Conservation (phyloP, 2,888 invertebrate species). For the Ernsta delagoae region DNA sequence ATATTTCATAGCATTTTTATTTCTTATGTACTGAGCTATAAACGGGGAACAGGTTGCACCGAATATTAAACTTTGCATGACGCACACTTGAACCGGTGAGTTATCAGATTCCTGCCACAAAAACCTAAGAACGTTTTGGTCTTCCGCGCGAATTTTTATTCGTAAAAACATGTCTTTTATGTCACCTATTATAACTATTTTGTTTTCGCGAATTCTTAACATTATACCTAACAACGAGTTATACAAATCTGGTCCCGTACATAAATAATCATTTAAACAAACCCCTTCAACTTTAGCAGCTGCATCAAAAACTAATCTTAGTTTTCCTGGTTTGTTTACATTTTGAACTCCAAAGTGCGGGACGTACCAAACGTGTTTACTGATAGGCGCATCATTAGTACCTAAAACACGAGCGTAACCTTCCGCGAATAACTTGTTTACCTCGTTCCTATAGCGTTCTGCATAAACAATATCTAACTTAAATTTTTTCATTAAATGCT, state of each 20-base stretch:
- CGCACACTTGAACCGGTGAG: background rate
- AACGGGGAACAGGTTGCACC: background rate
- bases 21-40: slow-evolving; percentile 37
- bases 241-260: slow-evolving; percentile 2
- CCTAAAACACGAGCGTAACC: background rate
- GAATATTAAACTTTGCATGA: slow-evolving; percentile 4
- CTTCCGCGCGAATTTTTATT: slow-evolving; percentile 1
- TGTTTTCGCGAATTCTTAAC: slow-evolving; percentile 37
- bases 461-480: background rate
- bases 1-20: slow-evolving; percentile 42
- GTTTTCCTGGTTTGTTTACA: slow-evolving; percentile 41
- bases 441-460: background rate
- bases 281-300: slow-evolving; percentile 40
- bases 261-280: slow-evolving; percentile 39
- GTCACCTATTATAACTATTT: slow-evolving; percentile 37
- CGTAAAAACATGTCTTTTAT: background rate
- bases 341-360: slow-evolving; percentile 42
- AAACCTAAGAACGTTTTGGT: background rate
- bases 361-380: background rate
- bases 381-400: background rate
- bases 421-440: background rate
- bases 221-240: background rate
- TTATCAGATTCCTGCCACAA: slow-evolving; percentile 2
- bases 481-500: slow-evolving; percentile 4
- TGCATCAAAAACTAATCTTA: slow-evolving; percentile 42